Conservation (phyloP, 2,797 vertebrate genomes). For the Gastrophryne carolinensis region DNA sequence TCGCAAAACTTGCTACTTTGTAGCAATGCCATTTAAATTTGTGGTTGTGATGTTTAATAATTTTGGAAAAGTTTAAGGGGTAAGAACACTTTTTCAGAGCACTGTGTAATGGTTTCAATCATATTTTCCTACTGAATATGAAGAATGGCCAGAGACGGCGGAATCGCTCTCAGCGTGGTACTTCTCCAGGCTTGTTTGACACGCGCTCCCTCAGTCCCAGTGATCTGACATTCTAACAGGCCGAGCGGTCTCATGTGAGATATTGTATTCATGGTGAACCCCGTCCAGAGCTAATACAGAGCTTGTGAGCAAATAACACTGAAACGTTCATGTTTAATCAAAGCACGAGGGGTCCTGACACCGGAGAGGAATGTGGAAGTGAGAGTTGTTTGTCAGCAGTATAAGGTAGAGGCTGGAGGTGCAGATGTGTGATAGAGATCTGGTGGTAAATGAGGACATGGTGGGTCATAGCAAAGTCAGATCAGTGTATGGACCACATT, state of each 20-base stretch:
- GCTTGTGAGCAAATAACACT: not conserved
- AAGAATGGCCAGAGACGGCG: not conserved
- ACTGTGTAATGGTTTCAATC: too few relatives aligned
- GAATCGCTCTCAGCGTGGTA: not conserved
- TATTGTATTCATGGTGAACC: slow-evolving; percentile 22
- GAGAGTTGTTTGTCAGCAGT: too few relatives aligned
- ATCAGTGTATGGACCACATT: too few relatives aligned
- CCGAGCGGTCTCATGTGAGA: slow-evolving; percentile 1
- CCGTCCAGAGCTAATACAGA: not conserved
- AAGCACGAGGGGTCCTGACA: not conserved
- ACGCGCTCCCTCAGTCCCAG: not conserved
- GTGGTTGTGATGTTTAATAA: too few relatives aligned
- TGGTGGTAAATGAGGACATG: not conserved
- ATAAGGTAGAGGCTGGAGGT: not conserved
- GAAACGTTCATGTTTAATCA: not conserved
- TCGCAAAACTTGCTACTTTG: too few relatives aligned
- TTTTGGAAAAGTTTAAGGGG: too few relatives aligned
- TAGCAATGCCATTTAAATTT: too few relatives aligned
- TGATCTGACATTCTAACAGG: not conserved
- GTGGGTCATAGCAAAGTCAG: not conserved
- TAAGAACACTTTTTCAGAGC: too few relatives aligned
- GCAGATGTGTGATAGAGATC: not conserved
- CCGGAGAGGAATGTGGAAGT: too few relatives aligned
- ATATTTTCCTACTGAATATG: not conserved
- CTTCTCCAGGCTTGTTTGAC: not conserved